Percentiles rank a stretch among this genome's conserved stretches.
phyloP scores from a whole-genome alignment of 2,113 vertebrate species.

The Dasypus novemcinctus region DNA sequence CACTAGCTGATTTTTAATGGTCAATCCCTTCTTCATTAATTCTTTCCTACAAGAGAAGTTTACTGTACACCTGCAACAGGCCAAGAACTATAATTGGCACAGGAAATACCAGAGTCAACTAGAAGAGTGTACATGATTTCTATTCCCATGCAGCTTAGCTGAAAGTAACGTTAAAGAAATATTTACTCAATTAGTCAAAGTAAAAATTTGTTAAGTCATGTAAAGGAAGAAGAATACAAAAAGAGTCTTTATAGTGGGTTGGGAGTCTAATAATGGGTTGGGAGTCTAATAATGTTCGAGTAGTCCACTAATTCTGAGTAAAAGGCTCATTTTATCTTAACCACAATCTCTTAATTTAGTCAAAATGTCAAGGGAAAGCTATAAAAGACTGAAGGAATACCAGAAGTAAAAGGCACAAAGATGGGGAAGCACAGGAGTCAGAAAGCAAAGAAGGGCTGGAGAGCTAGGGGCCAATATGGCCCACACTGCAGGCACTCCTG shows the following conservation, averaged over 20 bases:
- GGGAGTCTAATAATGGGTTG: neutral
- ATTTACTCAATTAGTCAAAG: neutral
- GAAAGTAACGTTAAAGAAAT: neutral
- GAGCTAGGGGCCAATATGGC: neutral
- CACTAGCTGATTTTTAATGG: neutral
- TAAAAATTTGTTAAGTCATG: neutral
- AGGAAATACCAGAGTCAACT: neutral
- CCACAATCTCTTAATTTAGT: neutral
- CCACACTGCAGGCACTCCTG: neutral
- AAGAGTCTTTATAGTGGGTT: neutral
- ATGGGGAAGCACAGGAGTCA: neutral
- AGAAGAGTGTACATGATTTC: fast-evolving
- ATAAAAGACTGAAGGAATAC: neutral
- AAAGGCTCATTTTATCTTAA: neutral
- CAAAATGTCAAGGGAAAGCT: neutral
- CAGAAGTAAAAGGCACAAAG: neutral
- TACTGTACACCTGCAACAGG: neutral
- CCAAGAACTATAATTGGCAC: neutral
- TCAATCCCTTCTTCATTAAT: neutral
- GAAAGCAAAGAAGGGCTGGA: neutral
- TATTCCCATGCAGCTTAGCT: neutral
- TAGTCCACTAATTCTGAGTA: neutral
- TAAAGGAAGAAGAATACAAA: conserved; percentile 5
- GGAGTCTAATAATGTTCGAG: neutral
- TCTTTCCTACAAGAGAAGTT: neutral